Conservation (phyloP, 2,888 invertebrate species). For the Mellilla xanthometata region DNA sequence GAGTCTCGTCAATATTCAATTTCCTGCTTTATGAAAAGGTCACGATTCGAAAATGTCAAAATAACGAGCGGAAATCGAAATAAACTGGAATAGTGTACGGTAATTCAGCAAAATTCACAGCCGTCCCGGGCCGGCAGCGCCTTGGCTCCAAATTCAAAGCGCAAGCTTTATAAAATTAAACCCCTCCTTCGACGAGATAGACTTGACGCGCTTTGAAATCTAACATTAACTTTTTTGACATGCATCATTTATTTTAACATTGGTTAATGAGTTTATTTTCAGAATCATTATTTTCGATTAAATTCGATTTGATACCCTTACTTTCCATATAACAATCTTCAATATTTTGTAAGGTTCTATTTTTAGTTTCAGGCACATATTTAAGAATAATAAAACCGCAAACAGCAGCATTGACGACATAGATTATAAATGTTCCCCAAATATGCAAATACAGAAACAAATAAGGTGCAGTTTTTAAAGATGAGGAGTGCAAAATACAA, state of each 20-base stretch:
- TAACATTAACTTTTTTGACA: background rate
- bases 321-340: constrained; percentile 8
- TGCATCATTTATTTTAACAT: background rate
- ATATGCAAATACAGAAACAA: constrained; percentile 8
- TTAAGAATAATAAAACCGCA: constrained; percentile 4
- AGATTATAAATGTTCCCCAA: constrained; percentile 14
- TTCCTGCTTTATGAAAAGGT: constrained; percentile 59
- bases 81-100: constrained; percentile 34
- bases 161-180: no score
- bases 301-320: background rate
- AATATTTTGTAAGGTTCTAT: constrained; percentile 8
- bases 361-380: constrained; percentile 14
- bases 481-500: constrained; percentile 7
- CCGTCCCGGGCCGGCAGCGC: background rate
- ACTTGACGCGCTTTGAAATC: no score
- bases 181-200: no score
- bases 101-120: constrained; percentile 23
- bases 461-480: constrained; percentile 13
- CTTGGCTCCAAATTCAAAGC: background rate
- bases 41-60: constrained; percentile 51
- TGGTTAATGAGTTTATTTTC: background rate
- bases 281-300: background rate
- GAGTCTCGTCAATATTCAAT: constrained; percentile 61
- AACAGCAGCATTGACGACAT: constrained; percentile 2
- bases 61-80: constrained; percentile 59